Evolutionary conservation across 2,888 invertebrate species (phyloP).

Genomic region (Gari tellinella): DNA sequence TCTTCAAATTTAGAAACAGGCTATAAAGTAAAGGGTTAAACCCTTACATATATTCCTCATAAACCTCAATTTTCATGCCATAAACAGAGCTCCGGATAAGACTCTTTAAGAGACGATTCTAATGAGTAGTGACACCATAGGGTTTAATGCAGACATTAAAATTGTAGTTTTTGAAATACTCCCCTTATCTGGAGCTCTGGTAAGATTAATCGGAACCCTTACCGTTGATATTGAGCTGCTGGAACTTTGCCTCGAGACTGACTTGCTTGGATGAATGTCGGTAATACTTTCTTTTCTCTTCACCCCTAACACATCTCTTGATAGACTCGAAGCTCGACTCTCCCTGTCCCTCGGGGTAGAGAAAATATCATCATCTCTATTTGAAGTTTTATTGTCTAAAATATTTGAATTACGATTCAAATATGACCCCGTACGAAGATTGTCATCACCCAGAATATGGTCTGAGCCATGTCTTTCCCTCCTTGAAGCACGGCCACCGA

Average conservation of each 20-base stretch:
- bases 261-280: constrained; percentile 46
- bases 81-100: too few species aligned
- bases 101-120: too few species aligned
- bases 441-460: constrained; percentile 35
- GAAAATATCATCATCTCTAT: constrained; percentile 37
- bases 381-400: constrained; percentile 20
- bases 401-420: constrained; percentile 46
- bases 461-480: constrained; percentile 51
- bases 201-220: too few species aligned
- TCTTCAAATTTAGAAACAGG: too few species aligned
- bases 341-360: constrained; percentile 40
- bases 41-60: too few species aligned
- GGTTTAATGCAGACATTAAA: too few species aligned
- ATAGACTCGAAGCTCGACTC: constrained; percentile 35
- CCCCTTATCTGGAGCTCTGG: too few species aligned
- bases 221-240: constrained; percentile 67
- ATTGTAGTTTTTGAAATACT: too few species aligned
- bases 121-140: too few species aligned
- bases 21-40: too few species aligned
- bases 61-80: too few species aligned
- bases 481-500: constrained; percentile 45
- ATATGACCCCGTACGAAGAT: constrained; percentile 47
- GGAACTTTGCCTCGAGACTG: constrained; percentile 67
- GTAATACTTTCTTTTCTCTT: constrained; percentile 36
- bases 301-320: constrained; percentile 35